A percentile compares a stretch with the other conserved stretches of the same genome.
Conservation (phyloP, 2,888 invertebrate species). For the Mechanitis messenoides region DNA sequence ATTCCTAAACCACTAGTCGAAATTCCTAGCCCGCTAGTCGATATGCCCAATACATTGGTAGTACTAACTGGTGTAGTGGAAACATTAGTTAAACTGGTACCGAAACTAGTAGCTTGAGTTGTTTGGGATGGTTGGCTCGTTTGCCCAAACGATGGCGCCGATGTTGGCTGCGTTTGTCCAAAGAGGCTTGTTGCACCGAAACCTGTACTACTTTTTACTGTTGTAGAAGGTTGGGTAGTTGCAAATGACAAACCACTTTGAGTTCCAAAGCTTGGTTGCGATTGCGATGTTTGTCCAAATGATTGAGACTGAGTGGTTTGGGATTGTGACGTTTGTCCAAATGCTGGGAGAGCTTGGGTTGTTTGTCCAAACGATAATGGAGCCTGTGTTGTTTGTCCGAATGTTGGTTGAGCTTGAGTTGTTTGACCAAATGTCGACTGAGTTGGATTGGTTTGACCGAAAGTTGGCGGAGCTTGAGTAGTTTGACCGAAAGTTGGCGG, state of each 20-base stretch:
- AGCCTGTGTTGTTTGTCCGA: neutral
- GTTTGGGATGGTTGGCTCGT: neutral
- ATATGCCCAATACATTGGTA: neutral
- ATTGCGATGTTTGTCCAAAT: slow-evolving; percentile 27
- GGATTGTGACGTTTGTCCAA: neutral
- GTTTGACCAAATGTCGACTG: neutral
- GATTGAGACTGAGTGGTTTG: slow-evolving; percentile 14
- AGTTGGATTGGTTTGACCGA: neutral
- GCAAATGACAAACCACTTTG: slow-evolving; percentile 2
- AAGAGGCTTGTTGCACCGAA: neutral
- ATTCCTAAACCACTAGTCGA: slow-evolving; percentile 4
- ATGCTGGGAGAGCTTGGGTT: neutral
- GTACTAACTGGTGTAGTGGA: neutral
- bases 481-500: neutral
- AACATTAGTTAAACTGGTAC: neutral
- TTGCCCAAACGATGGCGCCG: neutral
- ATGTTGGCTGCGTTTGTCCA: neutral
- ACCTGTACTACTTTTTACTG: too few relatives aligned
- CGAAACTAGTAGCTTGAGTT: slow-evolving; percentile 15
- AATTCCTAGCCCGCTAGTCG: slow-evolving; percentile 2
- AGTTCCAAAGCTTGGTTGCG: slow-evolving; percentile 24
- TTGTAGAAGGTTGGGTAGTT: slow-evolving; percentile 13
- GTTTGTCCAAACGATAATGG: neutral
- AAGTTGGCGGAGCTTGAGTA: neutral
- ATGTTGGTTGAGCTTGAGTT: neutral